Evolutionary conservation across 1,140 invertebrate genomes (phyloP).

Genomic region (Orius insidiosus): DNA sequence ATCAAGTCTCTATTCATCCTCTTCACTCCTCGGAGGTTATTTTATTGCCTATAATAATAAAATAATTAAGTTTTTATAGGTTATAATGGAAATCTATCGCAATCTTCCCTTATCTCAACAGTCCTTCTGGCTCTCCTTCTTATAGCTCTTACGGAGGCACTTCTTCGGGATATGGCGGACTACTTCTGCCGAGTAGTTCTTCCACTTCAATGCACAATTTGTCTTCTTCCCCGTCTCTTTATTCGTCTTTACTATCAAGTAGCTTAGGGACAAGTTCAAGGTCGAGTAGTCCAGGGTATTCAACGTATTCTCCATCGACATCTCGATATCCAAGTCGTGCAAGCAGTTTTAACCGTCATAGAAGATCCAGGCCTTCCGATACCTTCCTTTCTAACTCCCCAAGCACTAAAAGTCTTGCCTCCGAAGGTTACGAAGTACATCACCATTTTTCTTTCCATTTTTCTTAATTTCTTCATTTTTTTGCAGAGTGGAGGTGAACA

Average conservation of each 20-base stretch:
- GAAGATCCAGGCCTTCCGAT: conserved; percentile 14
- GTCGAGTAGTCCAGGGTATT: conserved; percentile 10
- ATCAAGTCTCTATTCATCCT: conserved; percentile 14
- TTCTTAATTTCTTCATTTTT: conserved; percentile 11
- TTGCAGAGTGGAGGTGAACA: conserved; percentile 58
- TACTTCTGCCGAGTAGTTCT: conserved; percentile 29
- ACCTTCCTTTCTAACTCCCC: conserved; percentile 14
- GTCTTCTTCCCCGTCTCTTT: conserved; percentile 14
- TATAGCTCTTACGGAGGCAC: conserved; percentile 39
- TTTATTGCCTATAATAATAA: not conserved
- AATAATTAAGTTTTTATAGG: conserved; percentile 1
- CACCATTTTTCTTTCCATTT: conserved; percentile 1
- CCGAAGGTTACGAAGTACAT: conserved; percentile 41
- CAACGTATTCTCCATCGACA: conserved; percentile 5
- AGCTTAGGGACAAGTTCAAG: conserved; percentile 8
- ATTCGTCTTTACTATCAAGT: conserved; percentile 1
- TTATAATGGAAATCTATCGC: conserved; percentile 6
- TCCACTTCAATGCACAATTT: conserved; percentile 11
- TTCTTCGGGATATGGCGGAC: conserved; percentile 39
- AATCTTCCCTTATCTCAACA: conserved; percentile 12
- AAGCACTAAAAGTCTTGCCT: conserved; percentile 17
- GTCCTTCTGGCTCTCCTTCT: conserved; percentile 3
- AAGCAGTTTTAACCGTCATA: conserved; percentile 13
- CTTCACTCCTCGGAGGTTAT: conserved; percentile 1
- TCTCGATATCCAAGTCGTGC: conserved; percentile 13